A percentile compares a stretch with the other conserved stretches of the same genome.
Conservation (phyloP, 2,888 invertebrate genomes). For the Oscheius sp. region DNA sequence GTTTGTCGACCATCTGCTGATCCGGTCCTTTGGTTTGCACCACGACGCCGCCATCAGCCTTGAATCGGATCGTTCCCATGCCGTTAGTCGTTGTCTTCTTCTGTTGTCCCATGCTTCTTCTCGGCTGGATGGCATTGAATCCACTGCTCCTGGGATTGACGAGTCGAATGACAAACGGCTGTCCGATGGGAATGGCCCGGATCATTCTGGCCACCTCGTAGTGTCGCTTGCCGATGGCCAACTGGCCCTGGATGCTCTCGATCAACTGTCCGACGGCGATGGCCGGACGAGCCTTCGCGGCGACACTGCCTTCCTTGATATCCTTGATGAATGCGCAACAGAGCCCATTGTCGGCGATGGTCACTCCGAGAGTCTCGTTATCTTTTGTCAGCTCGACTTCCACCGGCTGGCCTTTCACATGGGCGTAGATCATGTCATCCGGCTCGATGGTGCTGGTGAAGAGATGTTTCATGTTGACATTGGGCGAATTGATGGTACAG, state of each 20-base stretch:
- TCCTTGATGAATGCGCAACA: constrained; percentile 97
- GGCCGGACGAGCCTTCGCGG: constrained; percentile 73
- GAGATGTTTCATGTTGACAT: constrained; percentile 93
- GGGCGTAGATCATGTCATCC: constrained; percentile 98
- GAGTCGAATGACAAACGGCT: constrained; percentile 84
- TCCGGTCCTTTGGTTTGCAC: constrained; percentile 82
- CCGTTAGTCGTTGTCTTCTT: constrained; percentile 78
- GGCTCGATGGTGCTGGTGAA: constrained; percentile 95
- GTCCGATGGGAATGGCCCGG: constrained; percentile 89
- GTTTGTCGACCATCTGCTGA: constrained; percentile 85
- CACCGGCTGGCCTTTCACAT: constrained; percentile 85
- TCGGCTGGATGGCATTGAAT: constrained; percentile 87
- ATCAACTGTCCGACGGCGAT: constrained; percentile 59
- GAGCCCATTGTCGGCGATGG: constrained; percentile 97
- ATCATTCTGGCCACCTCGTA: constrained; percentile 94
- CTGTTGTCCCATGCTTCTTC: constrained; percentile 76
- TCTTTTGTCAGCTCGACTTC: constrained; percentile 94
- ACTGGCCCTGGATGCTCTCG: constrained; percentile 79
- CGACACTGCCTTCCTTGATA: constrained; percentile 92
- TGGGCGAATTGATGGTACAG: constrained; percentile 97
- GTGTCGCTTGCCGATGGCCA: constrained; percentile 90
- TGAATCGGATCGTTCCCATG: constrained; percentile 91
- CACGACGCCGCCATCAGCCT: constrained; percentile 89
- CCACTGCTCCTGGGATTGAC: constrained; percentile 92
- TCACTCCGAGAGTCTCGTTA: constrained; percentile 89